Base-by-base conservation (phyloP, 2,888 invertebrate species). In the Amblyteles armatorius region DNA sequence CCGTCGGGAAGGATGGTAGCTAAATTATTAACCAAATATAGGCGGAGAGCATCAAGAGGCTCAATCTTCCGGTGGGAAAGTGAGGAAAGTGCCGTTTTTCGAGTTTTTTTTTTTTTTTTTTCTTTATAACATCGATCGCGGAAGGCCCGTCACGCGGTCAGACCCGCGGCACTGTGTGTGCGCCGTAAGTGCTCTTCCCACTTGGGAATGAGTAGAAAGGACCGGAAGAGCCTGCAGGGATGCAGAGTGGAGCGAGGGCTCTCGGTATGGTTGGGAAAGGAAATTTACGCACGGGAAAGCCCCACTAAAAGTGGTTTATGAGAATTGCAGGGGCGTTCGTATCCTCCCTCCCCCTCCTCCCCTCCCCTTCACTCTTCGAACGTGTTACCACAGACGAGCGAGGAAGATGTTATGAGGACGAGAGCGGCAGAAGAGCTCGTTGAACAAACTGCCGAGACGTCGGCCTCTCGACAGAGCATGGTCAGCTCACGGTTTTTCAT, bases 241-340 rank as follows among this genome's bases (percentile, higher is more conserved):
- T 65, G 67, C 52, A 33, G 55, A 77, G 77, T 29, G 67, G 22
- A n/a, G 52, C 52, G 65, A 16, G 69, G 33, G 4, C 60, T 33
- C 29, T 26, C 26, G 16, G 33, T 60, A 57, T 60, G 33, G 52
- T 60, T 40, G 73, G 40, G 22, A 13, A 33, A 29, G 29, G 26
- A 36, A 69, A 69, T 78, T 78, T 78, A 69, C 78, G 44, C 78
- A 78, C 69, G 44, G 60, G 33, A 78, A 60, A 78, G 57, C 69
- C 48, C 60, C 26, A 78, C 68, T 69, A 69, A 78, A 68, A 52
- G 69, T 55, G 78, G 55, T 69, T 78, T 68, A 78, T 69, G 78
- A 78, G 78, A 26, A 68, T 68, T 55, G 22, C 67, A 13, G 67
- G 52, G 36, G 67, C 55, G 19, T 40, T 65, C 68, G 44, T 68